Evolutionary conservation across 2,113 vertebrate genomes (phyloP).

Genomic region (Athene cunicularia): DNA sequence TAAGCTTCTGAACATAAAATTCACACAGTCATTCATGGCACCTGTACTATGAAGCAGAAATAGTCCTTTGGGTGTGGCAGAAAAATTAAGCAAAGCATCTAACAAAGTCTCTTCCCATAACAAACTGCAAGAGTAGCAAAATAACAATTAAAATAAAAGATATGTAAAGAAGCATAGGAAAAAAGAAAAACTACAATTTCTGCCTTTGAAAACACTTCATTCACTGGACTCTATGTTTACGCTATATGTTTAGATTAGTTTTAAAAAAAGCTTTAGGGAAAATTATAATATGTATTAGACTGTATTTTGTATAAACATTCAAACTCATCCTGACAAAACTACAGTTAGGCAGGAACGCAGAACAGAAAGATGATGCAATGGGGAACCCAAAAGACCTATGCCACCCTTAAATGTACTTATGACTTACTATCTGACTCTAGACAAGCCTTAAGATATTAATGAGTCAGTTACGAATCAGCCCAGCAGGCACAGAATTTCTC

Average conservation of each 20-base stretch:
- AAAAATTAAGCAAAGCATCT: conserved; percentile 91
- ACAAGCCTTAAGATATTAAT: not conserved
- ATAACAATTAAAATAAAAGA: not conserved
- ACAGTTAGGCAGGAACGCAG: not conserved
- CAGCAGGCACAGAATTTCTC: not conserved
- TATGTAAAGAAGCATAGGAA: not conserved
- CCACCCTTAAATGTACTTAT: not conserved
- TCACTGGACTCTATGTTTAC: not conserved
- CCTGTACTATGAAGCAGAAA: conserved; percentile 91
- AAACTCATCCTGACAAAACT: not conserved
- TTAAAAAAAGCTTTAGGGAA: not conserved
- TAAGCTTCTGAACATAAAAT: conserved; percentile 89
- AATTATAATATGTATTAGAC: not conserved
- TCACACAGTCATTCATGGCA: conserved; percentile 85
- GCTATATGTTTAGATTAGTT: not conserved
- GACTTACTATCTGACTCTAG: not conserved
- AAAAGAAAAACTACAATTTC: not conserved
- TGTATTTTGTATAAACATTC: not conserved
- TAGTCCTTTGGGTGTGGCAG: conserved; percentile 90
- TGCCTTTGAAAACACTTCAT: not conserved
- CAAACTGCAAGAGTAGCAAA: conserved; percentile 73
- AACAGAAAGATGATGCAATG: not conserved
- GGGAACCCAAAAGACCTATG: not conserved
- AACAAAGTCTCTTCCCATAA: conserved; percentile 91
- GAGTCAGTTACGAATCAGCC: not conserved